These are phyloP conservation scores for Pseudomyrmex flavicornis DNA, from an alignment of 1,140 invertebrate genomes.

Conservation along the genomic window DNA sequence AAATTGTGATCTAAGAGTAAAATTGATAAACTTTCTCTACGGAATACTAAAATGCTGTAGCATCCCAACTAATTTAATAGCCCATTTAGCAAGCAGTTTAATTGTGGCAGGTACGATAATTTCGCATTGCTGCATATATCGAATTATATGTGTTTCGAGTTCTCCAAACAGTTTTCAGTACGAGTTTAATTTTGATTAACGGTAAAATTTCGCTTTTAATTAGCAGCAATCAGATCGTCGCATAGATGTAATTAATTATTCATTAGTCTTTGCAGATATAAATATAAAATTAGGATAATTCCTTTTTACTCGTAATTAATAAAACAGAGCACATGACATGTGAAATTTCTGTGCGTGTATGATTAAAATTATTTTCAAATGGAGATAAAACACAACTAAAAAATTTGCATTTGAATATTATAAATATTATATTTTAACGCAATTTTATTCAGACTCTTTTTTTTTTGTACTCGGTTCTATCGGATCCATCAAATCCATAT, in stretches of 20 bases:
- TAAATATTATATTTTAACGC: too few relatives aligned
- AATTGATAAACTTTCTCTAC: not conserved
- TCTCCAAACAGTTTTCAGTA: constrained; percentile 10
- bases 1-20: too few relatives aligned
- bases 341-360: too few relatives aligned
- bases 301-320: constrained; percentile 9
- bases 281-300: constrained; percentile 18
- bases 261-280: constrained; percentile 20
- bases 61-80: constrained; percentile 4
- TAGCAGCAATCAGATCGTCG: constrained; percentile 3
- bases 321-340: too few relatives aligned
- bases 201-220: constrained; percentile 22
- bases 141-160: not conserved
- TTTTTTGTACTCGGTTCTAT: not conserved
- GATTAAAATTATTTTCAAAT: too few relatives aligned
- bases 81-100: constrained; percentile 4
- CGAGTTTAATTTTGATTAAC: constrained; percentile 39
- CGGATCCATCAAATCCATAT: not conserved
- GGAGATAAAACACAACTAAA: too few relatives aligned
- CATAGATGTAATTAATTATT: constrained; percentile 43
- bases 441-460: too few relatives aligned
- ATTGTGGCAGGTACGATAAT: constrained; percentile 16
- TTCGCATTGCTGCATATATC: not conserved
- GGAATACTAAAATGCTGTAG: not conserved
- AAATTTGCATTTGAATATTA: too few relatives aligned